A percentile compares a stretch with the other conserved stretches of the same genome.
Conservation (phyloP, 2,797 vertebrate genomes). For the Poecilia wingei region DNA sequence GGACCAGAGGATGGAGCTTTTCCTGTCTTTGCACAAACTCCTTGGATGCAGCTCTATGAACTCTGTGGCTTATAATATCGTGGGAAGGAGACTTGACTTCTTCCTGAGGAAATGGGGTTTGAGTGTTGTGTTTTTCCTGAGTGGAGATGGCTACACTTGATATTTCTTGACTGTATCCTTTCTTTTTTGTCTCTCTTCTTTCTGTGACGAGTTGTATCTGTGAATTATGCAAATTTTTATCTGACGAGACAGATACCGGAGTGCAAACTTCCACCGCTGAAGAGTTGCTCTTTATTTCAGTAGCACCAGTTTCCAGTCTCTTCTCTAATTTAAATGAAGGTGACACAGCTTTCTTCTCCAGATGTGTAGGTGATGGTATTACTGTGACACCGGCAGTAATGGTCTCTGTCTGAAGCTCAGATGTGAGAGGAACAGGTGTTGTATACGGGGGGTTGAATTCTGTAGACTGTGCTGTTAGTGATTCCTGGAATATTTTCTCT, state of each 20-base stretch:
- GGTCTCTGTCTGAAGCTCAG: constrained; percentile 21
- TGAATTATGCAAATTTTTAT: constrained; percentile 27
- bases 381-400: constrained; percentile 32
- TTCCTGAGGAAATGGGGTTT: constrained; percentile 18
- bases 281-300: constrained; percentile 42
- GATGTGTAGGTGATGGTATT: constrained; percentile 24
- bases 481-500: constrained; percentile 37
- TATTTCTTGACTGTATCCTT: constrained; percentile 22
- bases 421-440: constrained; percentile 27
- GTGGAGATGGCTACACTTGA: constrained; percentile 13
- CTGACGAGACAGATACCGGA: constrained; percentile 28
- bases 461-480: constrained; percentile 26
- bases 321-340: constrained; percentile 32
- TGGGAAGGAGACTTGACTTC: neutral
- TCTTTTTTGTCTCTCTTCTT: constrained; percentile 24
- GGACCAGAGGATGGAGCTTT: constrained; percentile 30
- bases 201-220: constrained; percentile 38
- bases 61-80: constrained; percentile 25
- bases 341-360: constrained; percentile 28
- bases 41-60: constrained; percentile 17
- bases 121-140: constrained; percentile 32
- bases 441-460: constrained; percentile 29
- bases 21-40: constrained; percentile 41
- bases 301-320: constrained; percentile 16
- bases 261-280: constrained; percentile 25